Percentiles rank a stretch among this genome's conserved stretches.
These are phyloP conservation scores for Glaucidium brasilianum DNA, from an alignment of 2,113 vertebrate genomes.

Conservation along the genomic window DNA sequence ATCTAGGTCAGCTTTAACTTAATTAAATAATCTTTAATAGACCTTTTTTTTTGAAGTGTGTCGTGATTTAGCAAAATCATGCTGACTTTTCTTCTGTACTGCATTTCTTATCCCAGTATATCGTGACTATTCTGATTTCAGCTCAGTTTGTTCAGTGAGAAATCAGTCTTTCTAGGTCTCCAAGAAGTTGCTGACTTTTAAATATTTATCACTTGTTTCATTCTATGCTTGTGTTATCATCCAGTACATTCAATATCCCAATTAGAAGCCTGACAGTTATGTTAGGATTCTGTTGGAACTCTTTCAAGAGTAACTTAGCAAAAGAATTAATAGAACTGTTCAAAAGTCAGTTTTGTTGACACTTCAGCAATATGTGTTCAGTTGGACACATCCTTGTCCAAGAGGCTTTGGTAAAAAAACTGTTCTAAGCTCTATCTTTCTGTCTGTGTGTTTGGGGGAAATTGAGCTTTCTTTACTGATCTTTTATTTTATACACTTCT, in stretches of 20 bases:
- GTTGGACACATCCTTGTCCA: neutral
- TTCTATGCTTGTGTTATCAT: neutral
- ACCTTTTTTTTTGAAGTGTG: neutral
- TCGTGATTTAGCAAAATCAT: neutral
- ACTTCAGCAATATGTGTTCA: neutral
- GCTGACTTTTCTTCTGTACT: neutral
- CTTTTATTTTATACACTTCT: neutral
- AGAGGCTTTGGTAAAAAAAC: neutral
- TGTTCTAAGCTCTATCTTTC: neutral
- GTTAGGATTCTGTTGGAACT: neutral
- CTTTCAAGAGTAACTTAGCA: neutral
- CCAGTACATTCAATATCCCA: neutral
- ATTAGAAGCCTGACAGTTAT: neutral
- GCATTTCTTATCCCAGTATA: neutral
- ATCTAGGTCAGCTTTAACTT: neutral
- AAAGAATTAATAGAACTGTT: neutral
- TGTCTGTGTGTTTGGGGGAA: neutral
- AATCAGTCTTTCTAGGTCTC: neutral
- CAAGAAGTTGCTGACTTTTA: neutral
- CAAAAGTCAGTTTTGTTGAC: neutral
- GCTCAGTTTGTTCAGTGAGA: neutral
- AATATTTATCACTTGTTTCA: neutral
- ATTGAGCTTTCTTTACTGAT: neutral
- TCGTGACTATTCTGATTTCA: neutral
- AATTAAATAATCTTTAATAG: neutral